A percentile compares a stretch with the other conserved stretches of the same genome.
Conservation (phyloP, 2,113 vertebrate genomes). For the Peromyscus leucopus region DNA sequence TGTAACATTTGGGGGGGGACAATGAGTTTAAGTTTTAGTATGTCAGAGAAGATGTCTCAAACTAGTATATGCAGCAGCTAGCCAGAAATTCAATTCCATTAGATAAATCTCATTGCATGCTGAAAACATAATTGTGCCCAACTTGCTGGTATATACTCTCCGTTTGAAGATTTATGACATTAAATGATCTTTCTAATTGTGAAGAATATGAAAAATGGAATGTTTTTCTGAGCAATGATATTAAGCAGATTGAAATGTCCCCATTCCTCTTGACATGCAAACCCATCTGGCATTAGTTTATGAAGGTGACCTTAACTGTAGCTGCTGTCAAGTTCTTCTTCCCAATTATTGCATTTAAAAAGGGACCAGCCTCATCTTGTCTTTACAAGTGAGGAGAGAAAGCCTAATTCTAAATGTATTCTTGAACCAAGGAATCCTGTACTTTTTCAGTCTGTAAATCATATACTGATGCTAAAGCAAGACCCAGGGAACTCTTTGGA, state of each 20-base stretch:
- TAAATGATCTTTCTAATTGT: slow-evolving; percentile 53
- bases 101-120: slow-evolving; percentile 68
- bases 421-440: slow-evolving; percentile 45
- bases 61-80: not conserved
- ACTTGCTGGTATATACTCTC: slow-evolving; percentile 54
- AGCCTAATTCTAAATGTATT: slow-evolving; percentile 25
- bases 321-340: slow-evolving; percentile 34
- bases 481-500: slow-evolving; percentile 27
- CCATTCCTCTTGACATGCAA: slow-evolving; percentile 42
- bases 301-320: slow-evolving; percentile 5
- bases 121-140: slow-evolving; percentile 69
- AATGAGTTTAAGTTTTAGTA: slow-evolving; percentile 48
- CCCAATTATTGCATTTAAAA: not conserved
- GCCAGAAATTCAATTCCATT: slow-evolving; percentile 55
- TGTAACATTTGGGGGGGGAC: not conserved
- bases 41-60: slow-evolving; percentile 19
- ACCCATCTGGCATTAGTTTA: slow-evolving; percentile 54
- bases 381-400: slow-evolving; percentile 47
- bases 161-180: slow-evolving; percentile 77
- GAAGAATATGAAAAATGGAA: slow-evolving; percentile 60
- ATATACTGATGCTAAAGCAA: slow-evolving; percentile 58
- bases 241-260: slow-evolving; percentile 70
- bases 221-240: slow-evolving; percentile 59
- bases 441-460: slow-evolving; percentile 70
- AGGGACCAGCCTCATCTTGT: not conserved